phyloP scores from a whole-genome alignment of 2,888 invertebrate genomes.

The Chrysolina americana region DNA sequence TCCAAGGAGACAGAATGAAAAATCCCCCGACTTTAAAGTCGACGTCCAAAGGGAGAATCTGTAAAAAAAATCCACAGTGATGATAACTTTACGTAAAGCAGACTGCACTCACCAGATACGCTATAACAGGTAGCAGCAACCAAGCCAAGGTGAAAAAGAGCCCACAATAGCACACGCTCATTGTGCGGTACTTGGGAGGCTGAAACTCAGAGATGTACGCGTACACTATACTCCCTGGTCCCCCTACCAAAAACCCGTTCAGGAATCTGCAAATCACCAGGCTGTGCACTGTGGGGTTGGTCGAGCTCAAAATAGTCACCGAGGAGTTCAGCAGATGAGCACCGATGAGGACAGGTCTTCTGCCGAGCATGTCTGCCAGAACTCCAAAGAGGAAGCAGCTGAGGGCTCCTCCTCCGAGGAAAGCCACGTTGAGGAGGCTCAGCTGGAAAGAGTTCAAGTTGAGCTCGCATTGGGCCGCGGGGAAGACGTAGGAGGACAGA shows the following conservation, averaged over 20 bases:
- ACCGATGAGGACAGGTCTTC: slow-evolving; percentile 72
- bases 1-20: slow-evolving; percentile 80
- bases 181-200: slow-evolving; percentile 73
- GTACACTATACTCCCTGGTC: slow-evolving; percentile 68
- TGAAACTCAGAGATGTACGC: slow-evolving; percentile 80
- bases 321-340: slow-evolving; percentile 69
- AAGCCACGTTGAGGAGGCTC: slow-evolving; percentile 80
- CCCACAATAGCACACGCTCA: slow-evolving; percentile 76
- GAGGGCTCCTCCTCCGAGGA: slow-evolving; percentile 80
- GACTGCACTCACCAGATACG: slow-evolving; percentile 45
- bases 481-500: slow-evolving; percentile 80
- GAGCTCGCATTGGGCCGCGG: slow-evolving; percentile 81
- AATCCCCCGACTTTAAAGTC: slow-evolving; percentile 55
- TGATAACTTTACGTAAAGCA: too few species aligned
- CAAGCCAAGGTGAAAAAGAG: slow-evolving; percentile 77
- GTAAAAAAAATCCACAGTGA: background rate
- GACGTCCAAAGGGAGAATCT: slow-evolving; percentile 60
- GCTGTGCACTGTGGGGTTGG: slow-evolving; percentile 48
- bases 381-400: slow-evolving; percentile 88
- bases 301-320: slow-evolving; percentile 65
- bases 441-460: slow-evolving; percentile 77
- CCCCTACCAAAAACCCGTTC: slow-evolving; percentile 73
- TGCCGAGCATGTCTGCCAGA: slow-evolving; percentile 82
- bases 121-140: slow-evolving; percentile 75
- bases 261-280: slow-evolving; percentile 73